Evolutionary conservation across 2,797 vertebrate genomes (phyloP).

Genomic region (Neosilurus mollespiculum): DNA sequence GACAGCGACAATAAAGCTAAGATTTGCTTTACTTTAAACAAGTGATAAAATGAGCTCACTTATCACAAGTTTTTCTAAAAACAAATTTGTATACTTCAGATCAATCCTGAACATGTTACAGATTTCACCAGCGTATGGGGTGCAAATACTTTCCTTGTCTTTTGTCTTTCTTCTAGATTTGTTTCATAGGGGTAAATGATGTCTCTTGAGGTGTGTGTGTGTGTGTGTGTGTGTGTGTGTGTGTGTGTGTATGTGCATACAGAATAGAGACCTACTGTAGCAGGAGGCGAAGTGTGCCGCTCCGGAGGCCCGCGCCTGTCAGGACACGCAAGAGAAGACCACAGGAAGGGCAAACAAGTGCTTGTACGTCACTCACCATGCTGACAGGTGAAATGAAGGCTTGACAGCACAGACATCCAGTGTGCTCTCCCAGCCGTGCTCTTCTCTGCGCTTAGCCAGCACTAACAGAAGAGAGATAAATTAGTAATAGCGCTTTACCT

Average conservation of each 20-base stretch:
- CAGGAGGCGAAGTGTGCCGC: slow-evolving; percentile 40
- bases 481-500: slow-evolving; percentile 84
- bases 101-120: slow-evolving; percentile 4
- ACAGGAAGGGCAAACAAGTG: slow-evolving; percentile 83
- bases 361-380: slow-evolving; percentile 84
- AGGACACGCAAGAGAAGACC: slow-evolving; percentile 75
- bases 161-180: slow-evolving; percentile 42
- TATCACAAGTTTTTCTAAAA: neutral
- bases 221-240: slow-evolving; percentile 59
- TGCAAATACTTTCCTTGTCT: slow-evolving; percentile 40
- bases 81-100: neutral
- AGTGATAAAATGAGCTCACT: neutral
- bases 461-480: slow-evolving; percentile 86
- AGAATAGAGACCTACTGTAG: slow-evolving; percentile 50
- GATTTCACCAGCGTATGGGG: neutral
- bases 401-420: slow-evolving; percentile 83
- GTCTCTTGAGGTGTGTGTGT: slow-evolving; percentile 63
- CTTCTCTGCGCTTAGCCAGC: slow-evolving; percentile 72
- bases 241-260: slow-evolving; percentile 55
- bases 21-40: neutral
- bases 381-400: slow-evolving; percentile 86
- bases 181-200: slow-evolving; percentile 67
- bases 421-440: slow-evolving; percentile 70
- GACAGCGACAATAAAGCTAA: neutral
- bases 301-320: slow-evolving; percentile 74